phyloP scores from a whole-genome alignment of 2,888 invertebrate genomes.

The Noctua janthina region DNA sequence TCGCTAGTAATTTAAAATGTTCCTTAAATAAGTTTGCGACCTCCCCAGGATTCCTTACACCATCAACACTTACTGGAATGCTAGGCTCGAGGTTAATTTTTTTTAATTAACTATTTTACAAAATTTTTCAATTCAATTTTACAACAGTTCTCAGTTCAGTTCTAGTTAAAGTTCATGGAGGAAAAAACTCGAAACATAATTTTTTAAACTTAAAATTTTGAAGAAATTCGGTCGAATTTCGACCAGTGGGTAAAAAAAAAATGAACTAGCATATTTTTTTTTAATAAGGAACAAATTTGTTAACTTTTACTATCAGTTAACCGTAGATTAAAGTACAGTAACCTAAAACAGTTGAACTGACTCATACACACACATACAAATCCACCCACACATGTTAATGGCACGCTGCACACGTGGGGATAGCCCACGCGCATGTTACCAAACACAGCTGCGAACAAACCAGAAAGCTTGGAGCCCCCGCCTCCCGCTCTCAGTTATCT shows the following conservation, averaged over 20 bases:
- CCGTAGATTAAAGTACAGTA: conserved; percentile 44
- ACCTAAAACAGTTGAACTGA: conserved; percentile 45
- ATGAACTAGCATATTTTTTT: no score
- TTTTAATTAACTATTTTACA: no score
- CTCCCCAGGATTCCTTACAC: no score
- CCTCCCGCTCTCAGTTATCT: conserved; percentile 11
- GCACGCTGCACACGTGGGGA: conserved; percentile 65
- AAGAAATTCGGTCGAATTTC: not conserved
- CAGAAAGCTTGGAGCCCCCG: conserved; percentile 57
- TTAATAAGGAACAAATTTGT: no score
- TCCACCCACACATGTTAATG: conserved; percentile 64
- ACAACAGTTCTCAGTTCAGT: no score
- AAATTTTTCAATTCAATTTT: no score
- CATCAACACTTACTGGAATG: no score
- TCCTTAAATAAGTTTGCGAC: no score
- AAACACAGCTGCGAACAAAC: conserved; percentile 55
- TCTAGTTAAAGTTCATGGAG: not conserved
- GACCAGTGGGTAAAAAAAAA: not conserved
- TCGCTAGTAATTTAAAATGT: no score
- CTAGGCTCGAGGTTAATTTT: no score
- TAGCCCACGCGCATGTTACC: conserved; percentile 71
- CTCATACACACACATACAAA: conserved; percentile 53
- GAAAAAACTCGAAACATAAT: not conserved
- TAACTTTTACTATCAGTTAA: conserved; percentile 27
- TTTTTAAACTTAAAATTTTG: not conserved